Conservation (phyloP, 2,888 invertebrate genomes). For the Erpobdella octoculata region DNA sequence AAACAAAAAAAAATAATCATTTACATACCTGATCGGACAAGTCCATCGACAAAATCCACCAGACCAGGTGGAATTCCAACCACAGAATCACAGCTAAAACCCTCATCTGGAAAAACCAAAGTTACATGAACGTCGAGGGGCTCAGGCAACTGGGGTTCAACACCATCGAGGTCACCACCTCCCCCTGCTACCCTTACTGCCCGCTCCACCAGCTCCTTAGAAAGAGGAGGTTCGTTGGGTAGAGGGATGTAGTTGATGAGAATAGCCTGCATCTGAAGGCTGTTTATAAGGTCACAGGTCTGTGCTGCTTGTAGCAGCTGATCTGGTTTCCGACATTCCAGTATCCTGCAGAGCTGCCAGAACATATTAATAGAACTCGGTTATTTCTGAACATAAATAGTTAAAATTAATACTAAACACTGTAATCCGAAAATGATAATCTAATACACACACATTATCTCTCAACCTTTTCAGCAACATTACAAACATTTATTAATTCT, state of each 20-base stretch:
- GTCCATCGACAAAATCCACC: conserved; percentile 48
- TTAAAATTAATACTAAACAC: too few species aligned
- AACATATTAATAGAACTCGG: too few species aligned
- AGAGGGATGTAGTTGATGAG: conserved; percentile 66
- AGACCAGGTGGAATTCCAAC: conserved; percentile 73
- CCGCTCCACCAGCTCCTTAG: conserved; percentile 57
- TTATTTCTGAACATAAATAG: too few species aligned
- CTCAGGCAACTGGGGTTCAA: conserved; percentile 64
- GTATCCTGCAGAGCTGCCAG: conserved; percentile 80
- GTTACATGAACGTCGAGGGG: conserved; percentile 75
- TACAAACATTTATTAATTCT: too few species aligned
- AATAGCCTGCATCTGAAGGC: conserved; percentile 79
- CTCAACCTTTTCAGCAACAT: too few species aligned
- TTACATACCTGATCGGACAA: conserved; percentile 36
- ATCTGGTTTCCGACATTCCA: conserved; percentile 76
- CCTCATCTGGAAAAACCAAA: conserved; percentile 89
- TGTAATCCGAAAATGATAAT: too few species aligned
- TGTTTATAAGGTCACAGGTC: conserved; percentile 92
- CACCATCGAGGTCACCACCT: conserved; percentile 68
- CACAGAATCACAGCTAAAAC: conserved; percentile 91
- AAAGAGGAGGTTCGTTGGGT: conserved; percentile 59
- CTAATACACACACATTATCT: too few species aligned
- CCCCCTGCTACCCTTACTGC: conserved; percentile 49
- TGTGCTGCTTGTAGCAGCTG: conserved; percentile 81
- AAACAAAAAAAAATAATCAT: not conserved